Percentiles rank a stretch among this genome's conserved stretches.
Evolutionary conservation across 2,888 invertebrate genomes (phyloP).

Genomic region (Meliscaeva auricollis): DNA sequence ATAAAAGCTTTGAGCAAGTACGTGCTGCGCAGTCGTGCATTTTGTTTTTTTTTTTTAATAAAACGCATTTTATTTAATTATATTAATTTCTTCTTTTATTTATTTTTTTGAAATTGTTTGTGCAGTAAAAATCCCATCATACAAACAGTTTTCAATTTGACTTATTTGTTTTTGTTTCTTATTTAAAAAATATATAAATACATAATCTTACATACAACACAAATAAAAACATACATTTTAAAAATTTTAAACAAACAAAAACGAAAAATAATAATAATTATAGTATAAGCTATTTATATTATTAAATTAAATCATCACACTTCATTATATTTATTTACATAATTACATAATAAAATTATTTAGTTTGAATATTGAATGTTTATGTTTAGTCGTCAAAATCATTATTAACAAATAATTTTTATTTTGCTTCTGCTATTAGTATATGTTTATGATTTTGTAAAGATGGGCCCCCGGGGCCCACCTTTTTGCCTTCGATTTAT

Average conservation of each 20-base stretch:
- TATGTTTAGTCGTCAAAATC: neutral
- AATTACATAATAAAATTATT: conserved; percentile 35
- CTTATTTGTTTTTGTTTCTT: conserved; percentile 38
- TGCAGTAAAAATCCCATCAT: conserved; percentile 56
- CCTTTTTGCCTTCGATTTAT: neutral
- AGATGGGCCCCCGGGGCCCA: neutral
- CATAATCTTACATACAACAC: conserved; percentile 66
- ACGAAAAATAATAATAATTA: conserved; percentile 41
- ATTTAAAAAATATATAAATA: conserved; percentile 64
- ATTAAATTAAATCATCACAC: conserved; percentile 27
- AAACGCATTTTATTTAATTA: too few species aligned
- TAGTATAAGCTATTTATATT: conserved; percentile 12
- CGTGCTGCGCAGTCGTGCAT: too few species aligned
- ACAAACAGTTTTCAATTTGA: conserved; percentile 13
- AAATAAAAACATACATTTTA: conserved; percentile 37
- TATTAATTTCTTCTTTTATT: conserved; percentile 24
- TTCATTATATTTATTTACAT: conserved; percentile 17
- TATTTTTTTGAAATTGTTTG: conserved; percentile 17
- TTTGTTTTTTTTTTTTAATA: neutral
- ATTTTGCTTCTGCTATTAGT: neutral
- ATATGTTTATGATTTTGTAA: neutral
- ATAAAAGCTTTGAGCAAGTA: too few species aligned
- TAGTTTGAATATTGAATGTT: neutral
- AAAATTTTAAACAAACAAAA: conserved; percentile 48
- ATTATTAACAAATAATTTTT: neutral